Evolutionary conservation across 2,113 vertebrate species (phyloP), one percentile per base, ranked within the genome.

Genomic region (Hipposideros armiger): DNA sequence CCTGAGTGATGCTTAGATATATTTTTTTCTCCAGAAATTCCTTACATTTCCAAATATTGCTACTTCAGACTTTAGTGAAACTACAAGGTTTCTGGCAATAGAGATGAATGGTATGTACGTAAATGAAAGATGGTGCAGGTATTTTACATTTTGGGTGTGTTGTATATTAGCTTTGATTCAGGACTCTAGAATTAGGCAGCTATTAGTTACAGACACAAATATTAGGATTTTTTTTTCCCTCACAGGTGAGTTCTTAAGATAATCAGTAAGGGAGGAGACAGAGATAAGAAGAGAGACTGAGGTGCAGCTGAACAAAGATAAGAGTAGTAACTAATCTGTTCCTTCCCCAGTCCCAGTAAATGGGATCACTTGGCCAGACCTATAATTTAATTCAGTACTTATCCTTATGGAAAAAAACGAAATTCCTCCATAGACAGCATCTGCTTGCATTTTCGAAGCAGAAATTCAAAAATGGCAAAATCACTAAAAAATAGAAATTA

Each of bases 201-300:
- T 77, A 11, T 76, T 62, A 94, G 32, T 70, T 72, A 82, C 0
- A 72, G 67, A 76, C 20, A 94, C 9, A 92, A 83, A 52, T 84
- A 80, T 5, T 62, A 62, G 93, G 24, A 9, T 15, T 7, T 32
- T 58, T 78, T 70, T 10, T 10, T 13, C 22, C n/a, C 22, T 62
- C 20, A 80, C 60, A 96, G 85, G 86, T 83, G 32, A 91, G 45
- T 66, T 94, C 64, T 87, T 92, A 36, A 95, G 19, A 78, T 54
- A 94, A 90, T 66, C 30, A 94, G 14, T 86, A 42, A 82, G 26
- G 13, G 67, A 93, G 40, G 32, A 82, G 36, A 90, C 3, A 78
- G 13, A 73, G 60, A 64, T 92, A 80, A 95, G 40, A 87, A 28
- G 24, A 2, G 28, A 54, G 6, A 67, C 47, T 73, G 40, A 93